Conservation (phyloP, 2,888 invertebrate species). For the Sarcophaga variegata region DNA sequence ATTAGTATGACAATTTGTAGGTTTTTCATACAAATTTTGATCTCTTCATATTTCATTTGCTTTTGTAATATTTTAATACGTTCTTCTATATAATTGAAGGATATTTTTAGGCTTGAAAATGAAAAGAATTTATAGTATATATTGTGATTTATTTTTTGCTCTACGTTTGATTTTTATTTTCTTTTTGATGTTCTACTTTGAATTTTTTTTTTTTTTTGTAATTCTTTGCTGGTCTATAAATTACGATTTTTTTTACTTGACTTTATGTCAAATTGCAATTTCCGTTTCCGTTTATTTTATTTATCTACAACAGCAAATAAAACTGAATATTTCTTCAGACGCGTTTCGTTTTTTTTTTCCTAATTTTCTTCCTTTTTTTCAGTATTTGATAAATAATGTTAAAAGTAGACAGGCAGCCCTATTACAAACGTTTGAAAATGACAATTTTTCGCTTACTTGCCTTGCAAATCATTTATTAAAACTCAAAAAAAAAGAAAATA, state of each 20-base stretch:
- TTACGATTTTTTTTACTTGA: slow-evolving; percentile 28
- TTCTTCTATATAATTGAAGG: no score
- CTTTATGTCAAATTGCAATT: slow-evolving; percentile 66
- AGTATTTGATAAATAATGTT: slow-evolving; percentile 39
- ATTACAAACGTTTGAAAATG: slow-evolving; percentile 28
- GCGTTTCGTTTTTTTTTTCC: neutral
- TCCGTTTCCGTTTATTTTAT: slow-evolving; percentile 54
- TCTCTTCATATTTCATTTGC: no score
- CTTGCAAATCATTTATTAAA: slow-evolving; percentile 35
- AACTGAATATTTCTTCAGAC: slow-evolving; percentile 47
- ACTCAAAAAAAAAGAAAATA: neutral
- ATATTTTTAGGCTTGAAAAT: no score
- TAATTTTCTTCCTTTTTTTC: neutral
- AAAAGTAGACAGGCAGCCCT: slow-evolving; percentile 25
- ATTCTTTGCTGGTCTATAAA: slow-evolving; percentile 29
- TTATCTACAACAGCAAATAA: slow-evolving; percentile 50
- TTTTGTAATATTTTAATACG: no score
- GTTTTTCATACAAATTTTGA: no score
- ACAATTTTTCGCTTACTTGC: slow-evolving; percentile 25
- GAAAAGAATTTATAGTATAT: no score
- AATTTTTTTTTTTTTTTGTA: neutral
- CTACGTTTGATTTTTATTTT: neutral
- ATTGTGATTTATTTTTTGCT: no score
- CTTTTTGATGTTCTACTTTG: neutral
- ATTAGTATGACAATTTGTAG: no score